Evolutionary conservation across 2,888 invertebrate species (phyloP).

Genomic region (Onthophagus sagittarius): DNA sequence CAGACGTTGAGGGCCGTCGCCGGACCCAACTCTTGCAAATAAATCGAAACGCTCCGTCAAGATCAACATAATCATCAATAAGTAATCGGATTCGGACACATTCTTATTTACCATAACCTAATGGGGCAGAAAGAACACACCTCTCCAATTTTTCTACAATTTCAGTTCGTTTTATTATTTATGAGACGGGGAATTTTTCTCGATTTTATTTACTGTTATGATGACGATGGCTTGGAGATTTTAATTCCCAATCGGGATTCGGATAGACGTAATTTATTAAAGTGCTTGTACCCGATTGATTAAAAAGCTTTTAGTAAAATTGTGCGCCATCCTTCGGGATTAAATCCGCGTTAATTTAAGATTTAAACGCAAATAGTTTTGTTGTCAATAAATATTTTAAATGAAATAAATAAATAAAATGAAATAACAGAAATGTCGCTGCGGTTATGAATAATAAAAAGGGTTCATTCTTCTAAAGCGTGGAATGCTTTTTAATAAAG

Average conservation of each 20-base stretch:
- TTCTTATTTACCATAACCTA: not conserved
- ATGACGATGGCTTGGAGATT: not conserved
- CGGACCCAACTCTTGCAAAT: not conserved
- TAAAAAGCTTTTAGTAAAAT: not conserved
- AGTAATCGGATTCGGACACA: constrained; percentile 4
- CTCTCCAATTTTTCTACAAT: not conserved
- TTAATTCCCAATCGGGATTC: not conserved
- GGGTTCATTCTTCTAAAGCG: not conserved
- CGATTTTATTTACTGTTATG: not conserved
- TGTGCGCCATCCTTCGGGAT: not conserved
- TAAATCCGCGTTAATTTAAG: not conserved
- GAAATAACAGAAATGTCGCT: not conserved
- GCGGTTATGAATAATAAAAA: not conserved
- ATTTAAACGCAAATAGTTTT: not conserved
- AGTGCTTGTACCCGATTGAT: not conserved
- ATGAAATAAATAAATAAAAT: no score
- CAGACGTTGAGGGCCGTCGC: not conserved
- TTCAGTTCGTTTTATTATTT: not conserved
- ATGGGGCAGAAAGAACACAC: not conserved
- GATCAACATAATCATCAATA: constrained; percentile 12
- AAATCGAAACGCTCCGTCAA: constrained; percentile 7
- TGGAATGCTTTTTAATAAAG: not conserved
- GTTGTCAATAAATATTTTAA: not conserved
- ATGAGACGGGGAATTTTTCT: not conserved
- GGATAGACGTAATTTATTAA: not conserved